Evolutionary conservation across 2,888 invertebrate species (phyloP).

Genomic region (Hydrotaea diabolus): DNA sequence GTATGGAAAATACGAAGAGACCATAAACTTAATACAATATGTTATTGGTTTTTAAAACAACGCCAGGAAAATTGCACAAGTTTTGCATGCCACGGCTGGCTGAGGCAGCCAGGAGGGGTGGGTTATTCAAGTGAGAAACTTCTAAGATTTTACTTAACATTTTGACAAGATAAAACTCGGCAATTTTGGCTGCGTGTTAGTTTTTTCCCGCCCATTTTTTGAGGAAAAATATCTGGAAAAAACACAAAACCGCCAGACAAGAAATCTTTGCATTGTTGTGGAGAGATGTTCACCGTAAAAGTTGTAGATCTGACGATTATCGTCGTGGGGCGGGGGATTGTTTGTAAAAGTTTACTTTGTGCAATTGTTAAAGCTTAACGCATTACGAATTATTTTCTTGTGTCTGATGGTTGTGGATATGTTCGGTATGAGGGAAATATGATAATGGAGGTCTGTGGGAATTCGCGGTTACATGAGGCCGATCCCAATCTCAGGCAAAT

Average conservation of each 20-base stretch:
- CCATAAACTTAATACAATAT: conserved; percentile 53
- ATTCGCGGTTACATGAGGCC: too few relatives aligned
- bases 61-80: conserved; percentile 54
- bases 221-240: neutral
- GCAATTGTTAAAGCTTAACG: neutral
- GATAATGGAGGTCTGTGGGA: too few relatives aligned
- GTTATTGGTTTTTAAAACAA: conserved; percentile 54
- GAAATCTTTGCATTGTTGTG: neutral
- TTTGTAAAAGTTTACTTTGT: neutral
- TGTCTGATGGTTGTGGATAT: too few relatives aligned
- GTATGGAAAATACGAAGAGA: neutral
- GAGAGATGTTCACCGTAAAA: neutral
- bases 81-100: conserved; percentile 21
- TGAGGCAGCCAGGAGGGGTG: neutral
- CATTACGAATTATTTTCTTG: neutral
- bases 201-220: neutral
- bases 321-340: neutral
- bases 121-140: conserved; percentile 40
- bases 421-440: too few relatives aligned
- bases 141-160: conserved; percentile 59
- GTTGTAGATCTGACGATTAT: neutral
- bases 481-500: too few relatives aligned
- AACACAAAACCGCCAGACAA: too few relatives aligned
- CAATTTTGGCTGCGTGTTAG: neutral
- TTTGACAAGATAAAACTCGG: conserved; percentile 62